Evolutionary conservation across 2,797 vertebrate species (phyloP), one percentile per base, ranked within the genome.

Genomic region (Loriculus beryllinus): DNA sequence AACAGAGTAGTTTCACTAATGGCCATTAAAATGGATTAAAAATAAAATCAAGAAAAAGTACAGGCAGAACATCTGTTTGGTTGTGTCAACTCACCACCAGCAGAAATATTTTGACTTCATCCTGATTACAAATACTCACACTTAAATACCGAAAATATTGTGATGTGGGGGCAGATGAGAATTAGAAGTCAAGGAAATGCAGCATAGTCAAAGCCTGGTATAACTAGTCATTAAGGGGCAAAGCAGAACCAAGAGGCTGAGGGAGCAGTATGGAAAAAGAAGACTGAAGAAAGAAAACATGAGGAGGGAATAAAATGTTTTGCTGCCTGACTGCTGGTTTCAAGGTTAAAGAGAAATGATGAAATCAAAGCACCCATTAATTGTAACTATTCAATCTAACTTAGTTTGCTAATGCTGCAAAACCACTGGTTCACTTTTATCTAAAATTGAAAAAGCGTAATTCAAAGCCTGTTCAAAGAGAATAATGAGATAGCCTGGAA

Each of bases 381-480:
- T 87, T 93, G 52, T 71, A 89, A 87, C 93, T 85, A 6, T 57
- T 84, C 71, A 69, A 29, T 76, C 74, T 95, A 96, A 82, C 67
- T 86, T 40, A 59, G 78, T 93, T 95, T 94, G 86, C 81, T 96
- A 94, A 95, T 87, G 90, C 65, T 94, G 88, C 57, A 92, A 91
- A 87, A 29, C 63, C 56, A 60, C 31, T 68, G 64, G 59, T 71
- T 87, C 52, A 49, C 71, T 91, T 92, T 96, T 91, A 96, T 89
- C 92, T 95, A 59, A 91, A 96, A 91, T 23, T 88, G 82, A 82
- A 80, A 88, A 94, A 83, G 35, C 0, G 16, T 93, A 90, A 94
- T 93, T 95, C 93, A 93, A 95, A 96, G 75, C 75, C 86, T 87
- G 78, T 83, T 95, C 86, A 93, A 96, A 96, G 82, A 54, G 84